Percentiles rank a stretch among this genome's conserved stretches.
Conservation (phyloP, 2,113 vertebrate genomes). For the Cyphomyrus plagiostoma region DNA sequence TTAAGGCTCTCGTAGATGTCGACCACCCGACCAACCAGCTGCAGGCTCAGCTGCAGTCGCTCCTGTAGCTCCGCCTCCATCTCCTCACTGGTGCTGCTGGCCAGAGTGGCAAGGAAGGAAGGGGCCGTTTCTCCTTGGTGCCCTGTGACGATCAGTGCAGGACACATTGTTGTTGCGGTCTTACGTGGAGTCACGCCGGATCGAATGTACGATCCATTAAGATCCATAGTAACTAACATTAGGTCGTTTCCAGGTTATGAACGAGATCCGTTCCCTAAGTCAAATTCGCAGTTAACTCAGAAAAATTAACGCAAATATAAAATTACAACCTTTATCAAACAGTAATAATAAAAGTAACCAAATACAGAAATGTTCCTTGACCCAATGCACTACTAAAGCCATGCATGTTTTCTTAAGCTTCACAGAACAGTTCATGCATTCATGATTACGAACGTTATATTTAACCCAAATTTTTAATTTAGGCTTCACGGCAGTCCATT, state of each 20-base stretch:
- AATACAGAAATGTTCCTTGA: neutral
- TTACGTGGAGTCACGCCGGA: neutral
- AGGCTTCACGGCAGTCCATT: neutral
- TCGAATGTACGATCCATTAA: neutral
- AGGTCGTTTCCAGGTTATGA: neutral
- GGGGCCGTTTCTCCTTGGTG: slow-evolving; percentile 71
- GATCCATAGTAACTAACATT: neutral
- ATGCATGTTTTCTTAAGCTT: neutral
- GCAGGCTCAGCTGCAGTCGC: slow-evolving; percentile 79
- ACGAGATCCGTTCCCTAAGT: neutral
- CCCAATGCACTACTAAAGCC: neutral
- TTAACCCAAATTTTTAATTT: neutral
- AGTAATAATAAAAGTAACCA: neutral
- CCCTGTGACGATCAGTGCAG: slow-evolving; percentile 44
- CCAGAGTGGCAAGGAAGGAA: slow-evolving; percentile 88
- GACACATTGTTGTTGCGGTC: neutral
- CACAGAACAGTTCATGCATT: neutral
- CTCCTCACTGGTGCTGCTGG: slow-evolving; percentile 92
- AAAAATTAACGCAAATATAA: neutral
- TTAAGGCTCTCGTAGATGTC: slow-evolving; percentile 78
- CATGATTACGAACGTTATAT: neutral
- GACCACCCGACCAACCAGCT: slow-evolving; percentile 74
- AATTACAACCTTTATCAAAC: neutral
- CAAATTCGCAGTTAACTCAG: neutral
- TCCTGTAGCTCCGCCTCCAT: slow-evolving; percentile 92